Evolutionary conservation across 2,888 invertebrate species (phyloP).

Genomic region (Vesta saturnalis): DNA sequence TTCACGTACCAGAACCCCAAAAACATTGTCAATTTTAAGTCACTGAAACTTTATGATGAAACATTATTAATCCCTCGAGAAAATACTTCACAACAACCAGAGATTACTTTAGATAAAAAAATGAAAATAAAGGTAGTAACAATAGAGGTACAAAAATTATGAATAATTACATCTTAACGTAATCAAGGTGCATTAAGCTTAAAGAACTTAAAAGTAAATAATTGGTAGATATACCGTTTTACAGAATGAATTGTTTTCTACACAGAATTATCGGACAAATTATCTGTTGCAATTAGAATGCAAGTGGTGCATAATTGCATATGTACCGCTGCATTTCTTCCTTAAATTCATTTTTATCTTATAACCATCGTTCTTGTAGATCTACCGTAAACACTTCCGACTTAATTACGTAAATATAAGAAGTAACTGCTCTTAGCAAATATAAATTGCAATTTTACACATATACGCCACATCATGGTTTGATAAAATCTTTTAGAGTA

Average conservation of each 20-base stretch:
- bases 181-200: no score
- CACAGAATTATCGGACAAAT: not conserved
- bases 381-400: constrained; percentile 9
- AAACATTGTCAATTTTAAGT: no score
- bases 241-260: no score
- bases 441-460: constrained; percentile 9
- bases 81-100: no score
- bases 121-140: no score
- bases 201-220: not conserved
- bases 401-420: not conserved
- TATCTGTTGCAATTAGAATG: constrained; percentile 1
- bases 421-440: constrained; percentile 5
- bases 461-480: constrained; percentile 20
- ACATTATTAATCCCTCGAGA: no score
- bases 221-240: not conserved
- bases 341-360: constrained; percentile 1
- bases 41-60: no score
- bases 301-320: not conserved
- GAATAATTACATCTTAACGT: no score
- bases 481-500: constrained; percentile 28
- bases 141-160: no score
- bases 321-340: not conserved
- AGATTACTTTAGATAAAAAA: no score
- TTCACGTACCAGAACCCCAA: no score
- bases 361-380: not conserved